These are phyloP conservation scores for Cosmia trapezina DNA, from an alignment of 2,888 invertebrate species.

Conservation along the genomic window DNA sequence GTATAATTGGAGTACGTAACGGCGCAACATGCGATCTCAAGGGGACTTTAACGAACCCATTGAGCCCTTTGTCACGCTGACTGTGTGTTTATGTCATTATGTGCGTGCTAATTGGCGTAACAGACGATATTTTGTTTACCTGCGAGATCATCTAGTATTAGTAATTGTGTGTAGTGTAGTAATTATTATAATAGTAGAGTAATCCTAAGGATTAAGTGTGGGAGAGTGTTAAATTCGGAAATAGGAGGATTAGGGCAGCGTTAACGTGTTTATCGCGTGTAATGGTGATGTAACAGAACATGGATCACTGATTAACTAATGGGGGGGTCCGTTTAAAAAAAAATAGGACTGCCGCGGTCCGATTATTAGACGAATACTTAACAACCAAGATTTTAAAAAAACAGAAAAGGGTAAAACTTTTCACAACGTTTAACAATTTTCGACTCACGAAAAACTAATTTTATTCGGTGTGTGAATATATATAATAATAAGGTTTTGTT, in stretches of 20 bases:
- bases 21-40: conserved; percentile 30
- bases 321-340: too few relatives aligned
- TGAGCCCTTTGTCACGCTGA: conserved; percentile 43
- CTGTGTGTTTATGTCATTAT: conserved; percentile 4
- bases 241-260: conserved; percentile 16
- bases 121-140: conserved; percentile 47
- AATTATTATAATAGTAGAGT: conserved; percentile 29
- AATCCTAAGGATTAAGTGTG: conserved; percentile 21
- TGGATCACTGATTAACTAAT: too few relatives aligned
- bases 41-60: conserved; percentile 45
- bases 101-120: conserved; percentile 41
- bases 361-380: too few relatives aligned
- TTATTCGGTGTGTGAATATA: too few relatives aligned
- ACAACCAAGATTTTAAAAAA: too few relatives aligned
- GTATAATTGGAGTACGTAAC: conserved; percentile 48
- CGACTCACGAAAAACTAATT: too few relatives aligned
- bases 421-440: too few relatives aligned
- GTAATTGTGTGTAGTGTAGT: conserved; percentile 20
- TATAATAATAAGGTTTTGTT: too few relatives aligned
- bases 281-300: too few relatives aligned
- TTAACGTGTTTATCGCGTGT: too few relatives aligned
- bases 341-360: too few relatives aligned
- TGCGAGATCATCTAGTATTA: conserved; percentile 32
- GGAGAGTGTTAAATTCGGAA: conserved; percentile 13
- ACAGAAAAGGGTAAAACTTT: too few relatives aligned